phyloP scores from a whole-genome alignment of 2,797 vertebrate species.

The Galago senegalensis region DNA sequence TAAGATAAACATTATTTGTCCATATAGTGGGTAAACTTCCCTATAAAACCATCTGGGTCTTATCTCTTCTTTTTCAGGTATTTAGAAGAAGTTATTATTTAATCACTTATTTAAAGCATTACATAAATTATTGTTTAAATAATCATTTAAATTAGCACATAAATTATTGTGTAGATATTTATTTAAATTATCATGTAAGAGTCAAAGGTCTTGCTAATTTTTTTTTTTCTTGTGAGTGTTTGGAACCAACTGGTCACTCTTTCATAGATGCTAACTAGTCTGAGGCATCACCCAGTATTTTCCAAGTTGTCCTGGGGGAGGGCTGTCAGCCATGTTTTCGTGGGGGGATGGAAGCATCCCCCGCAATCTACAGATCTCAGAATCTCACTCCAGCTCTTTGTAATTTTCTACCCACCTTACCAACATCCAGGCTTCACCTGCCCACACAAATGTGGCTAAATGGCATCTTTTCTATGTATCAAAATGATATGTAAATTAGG shows the following conservation, averaged over 20 bases:
- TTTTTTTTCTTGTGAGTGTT: not conserved
- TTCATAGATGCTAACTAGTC: not conserved
- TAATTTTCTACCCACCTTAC: not conserved
- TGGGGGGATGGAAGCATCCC: not conserved
- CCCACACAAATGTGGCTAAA: not conserved
- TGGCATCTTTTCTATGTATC: not conserved
- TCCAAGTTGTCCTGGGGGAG: not conserved
- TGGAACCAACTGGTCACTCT: not conserved
- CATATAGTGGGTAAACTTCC: not conserved
- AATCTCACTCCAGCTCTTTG: not conserved
- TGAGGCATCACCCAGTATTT: not conserved
- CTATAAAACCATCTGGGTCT: not conserved
- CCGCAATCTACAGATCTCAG: accelerated
- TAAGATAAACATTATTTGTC: not conserved
- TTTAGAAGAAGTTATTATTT: not conserved
- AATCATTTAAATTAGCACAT: not conserved
- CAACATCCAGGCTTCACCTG: not conserved
- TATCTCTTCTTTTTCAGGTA: not conserved
- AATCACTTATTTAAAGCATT: not conserved
- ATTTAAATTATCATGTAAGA: not conserved
- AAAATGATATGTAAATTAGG: not conserved
- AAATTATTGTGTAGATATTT: not conserved
- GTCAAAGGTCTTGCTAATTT: not conserved
- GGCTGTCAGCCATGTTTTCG: too few relatives aligned
- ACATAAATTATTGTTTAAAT: not conserved